Evolutionary conservation across 2,113 vertebrate genomes (phyloP).

Genomic region (Lates calcarifer): DNA sequence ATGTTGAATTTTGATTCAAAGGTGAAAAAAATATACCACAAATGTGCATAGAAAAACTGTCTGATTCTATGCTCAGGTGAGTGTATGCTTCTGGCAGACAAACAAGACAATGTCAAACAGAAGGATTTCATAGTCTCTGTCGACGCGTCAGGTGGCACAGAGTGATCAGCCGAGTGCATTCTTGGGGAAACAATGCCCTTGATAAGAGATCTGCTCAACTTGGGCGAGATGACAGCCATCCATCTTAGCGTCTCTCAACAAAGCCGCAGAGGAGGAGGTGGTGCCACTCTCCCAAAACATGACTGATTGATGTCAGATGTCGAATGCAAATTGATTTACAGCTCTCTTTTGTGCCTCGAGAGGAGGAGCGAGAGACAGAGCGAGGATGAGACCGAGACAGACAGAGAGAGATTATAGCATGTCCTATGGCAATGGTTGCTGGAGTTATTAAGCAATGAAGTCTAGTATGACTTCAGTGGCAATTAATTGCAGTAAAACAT

Average conservation of each 20-base stretch:
- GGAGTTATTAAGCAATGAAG: conserved; percentile 71
- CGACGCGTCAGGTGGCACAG: conserved; percentile 23
- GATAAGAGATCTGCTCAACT: conserved; percentile 75
- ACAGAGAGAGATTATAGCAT: conserved; percentile 42
- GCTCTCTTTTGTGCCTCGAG: conserved; percentile 60
- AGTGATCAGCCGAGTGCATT: conserved; percentile 54
- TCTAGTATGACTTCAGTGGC: conserved; percentile 58
- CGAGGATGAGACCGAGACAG: conserved; percentile 31
- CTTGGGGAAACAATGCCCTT: conserved; percentile 73
- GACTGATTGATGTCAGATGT: conserved; percentile 81
- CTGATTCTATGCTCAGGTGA: conserved; percentile 1
- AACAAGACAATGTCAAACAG: conserved; percentile 32
- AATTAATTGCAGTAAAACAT: conserved; percentile 64
- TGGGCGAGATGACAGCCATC: conserved; percentile 74
- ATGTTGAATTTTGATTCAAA: conserved; percentile 17
- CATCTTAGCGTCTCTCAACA: conserved; percentile 66
- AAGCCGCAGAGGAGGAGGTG: conserved; percentile 64
- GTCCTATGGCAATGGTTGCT: conserved; percentile 48
- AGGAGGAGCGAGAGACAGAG: conserved; percentile 27
- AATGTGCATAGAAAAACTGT: not conserved
- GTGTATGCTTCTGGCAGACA: conserved; percentile 12
- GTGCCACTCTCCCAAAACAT: conserved; percentile 74
- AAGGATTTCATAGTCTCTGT: conserved; percentile 25
- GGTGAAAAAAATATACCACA: not conserved
- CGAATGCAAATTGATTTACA: conserved; percentile 79